phyloP scores from a whole-genome alignment of 2,113 vertebrate genomes.

The Chascanopsetta lugubris region DNA sequence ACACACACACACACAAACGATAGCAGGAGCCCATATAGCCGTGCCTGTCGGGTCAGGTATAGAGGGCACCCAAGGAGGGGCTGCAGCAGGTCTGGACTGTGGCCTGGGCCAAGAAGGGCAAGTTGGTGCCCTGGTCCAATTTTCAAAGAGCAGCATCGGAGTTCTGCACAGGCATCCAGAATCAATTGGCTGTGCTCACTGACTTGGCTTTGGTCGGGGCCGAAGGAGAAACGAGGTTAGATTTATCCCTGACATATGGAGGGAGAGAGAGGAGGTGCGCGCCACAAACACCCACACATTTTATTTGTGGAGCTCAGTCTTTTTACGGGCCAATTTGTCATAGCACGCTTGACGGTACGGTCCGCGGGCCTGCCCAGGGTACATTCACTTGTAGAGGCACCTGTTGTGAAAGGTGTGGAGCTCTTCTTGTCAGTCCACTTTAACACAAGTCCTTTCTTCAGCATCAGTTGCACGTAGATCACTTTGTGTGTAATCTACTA shows the following conservation, averaged over 20 bases:
- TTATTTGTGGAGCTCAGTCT: constrained; percentile 52
- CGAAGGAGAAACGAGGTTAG: constrained; percentile 63
- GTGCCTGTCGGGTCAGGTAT: constrained; percentile 49
- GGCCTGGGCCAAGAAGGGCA: constrained; percentile 38
- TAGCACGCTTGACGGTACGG: constrained; percentile 42
- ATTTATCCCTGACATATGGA: constrained; percentile 65
- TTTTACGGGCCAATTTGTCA: constrained; percentile 65
- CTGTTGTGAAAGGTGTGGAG: constrained; percentile 26
- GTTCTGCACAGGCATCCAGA: constrained; percentile 64
- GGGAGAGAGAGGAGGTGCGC: constrained; percentile 32
- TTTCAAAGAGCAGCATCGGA: constrained; percentile 71
- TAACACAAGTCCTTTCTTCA: background rate
- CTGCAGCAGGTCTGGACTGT: constrained; percentile 55
- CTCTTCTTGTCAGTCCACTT: background rate
- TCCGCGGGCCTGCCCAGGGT: constrained; percentile 15
- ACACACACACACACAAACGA: constrained; percentile 33
- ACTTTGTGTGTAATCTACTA: constrained; percentile 10
- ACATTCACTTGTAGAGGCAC: constrained; percentile 25
- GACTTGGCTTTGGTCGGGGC: constrained; percentile 53
- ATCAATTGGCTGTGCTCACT: constrained; percentile 65
- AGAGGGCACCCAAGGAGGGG: constrained; percentile 49
- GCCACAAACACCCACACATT: constrained; percentile 57
- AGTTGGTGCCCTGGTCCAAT: constrained; percentile 55
- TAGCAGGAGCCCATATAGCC: constrained; percentile 55
- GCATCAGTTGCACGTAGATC: background rate